Evolutionary conservation across 2,113 vertebrate species (phyloP), one percentile per base, ranked within the genome.

Genomic region (Choloepus hoffmanni): DNA sequence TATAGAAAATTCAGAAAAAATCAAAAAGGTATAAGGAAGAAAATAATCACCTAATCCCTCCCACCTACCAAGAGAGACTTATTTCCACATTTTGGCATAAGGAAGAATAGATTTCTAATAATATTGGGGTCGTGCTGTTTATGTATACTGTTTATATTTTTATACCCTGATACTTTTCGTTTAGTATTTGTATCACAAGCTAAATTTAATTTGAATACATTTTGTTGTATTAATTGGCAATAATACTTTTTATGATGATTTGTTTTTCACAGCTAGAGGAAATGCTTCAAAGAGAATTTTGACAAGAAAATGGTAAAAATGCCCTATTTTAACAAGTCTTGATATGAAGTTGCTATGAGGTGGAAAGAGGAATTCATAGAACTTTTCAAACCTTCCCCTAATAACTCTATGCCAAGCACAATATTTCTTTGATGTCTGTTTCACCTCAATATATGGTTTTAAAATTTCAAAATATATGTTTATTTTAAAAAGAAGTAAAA

Each of bases 291-390:
- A 62, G 85, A 91, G 19, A 43, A 70, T 77, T 92, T 83, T 28
- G 48, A 84, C 43, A 94, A 87, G 63, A 70, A 90, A 90, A 86
- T 45, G 30, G 72, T 73, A 8, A 60, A 85, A 85, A 82, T 36
- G 18, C 24, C 45, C 14, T 36, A 60, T 26, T 87, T 84, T 55
- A 84, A 79, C n/a, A 87, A 83, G 67, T 28, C 79, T 73, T 81
- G 36, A 68, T 14, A 50, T 43, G 45, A 65, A 84, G 28, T 13
- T 67, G 26, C 62, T 85, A 30, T 95, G 30, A 2, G 33, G 10
- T 65, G 40, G 30, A 33, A 67, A 18, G 33, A n/a, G 30, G n/a
- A 48, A 4, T 45, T 74, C 63, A 45, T 3, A 92, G 77, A 55
- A 16, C 68, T 87, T 82, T 10, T 79, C 24, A 26, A 70, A n/a